Evolutionary conservation across 2,888 invertebrate genomes (phyloP).

Genomic region (Hyles lineata): DNA sequence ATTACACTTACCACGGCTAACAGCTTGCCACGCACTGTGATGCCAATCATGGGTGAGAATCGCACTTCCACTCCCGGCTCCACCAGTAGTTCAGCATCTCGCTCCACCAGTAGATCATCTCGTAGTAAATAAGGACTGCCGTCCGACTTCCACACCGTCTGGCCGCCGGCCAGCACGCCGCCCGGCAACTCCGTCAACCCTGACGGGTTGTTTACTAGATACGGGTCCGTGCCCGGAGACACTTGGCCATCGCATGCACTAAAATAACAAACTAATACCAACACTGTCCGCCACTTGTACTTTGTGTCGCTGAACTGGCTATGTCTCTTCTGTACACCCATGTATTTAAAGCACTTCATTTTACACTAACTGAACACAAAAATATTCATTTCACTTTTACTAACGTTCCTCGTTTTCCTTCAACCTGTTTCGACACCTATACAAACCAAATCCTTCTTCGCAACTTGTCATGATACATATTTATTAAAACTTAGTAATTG

Average conservation of each 20-base stretch:
- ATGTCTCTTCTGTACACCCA: constrained; percentile 80
- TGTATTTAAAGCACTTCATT: constrained; percentile 75
- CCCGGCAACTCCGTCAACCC: constrained; percentile 86
- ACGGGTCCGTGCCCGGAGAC: constrained; percentile 68
- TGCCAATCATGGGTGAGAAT: constrained; percentile 96
- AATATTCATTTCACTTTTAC: constrained; percentile 76
- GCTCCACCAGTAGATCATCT: constrained; percentile 92
- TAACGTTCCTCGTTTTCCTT: constrained; percentile 59
- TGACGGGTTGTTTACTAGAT: constrained; percentile 72
- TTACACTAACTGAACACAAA: constrained; percentile 66
- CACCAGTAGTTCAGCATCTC: constrained; percentile 91
- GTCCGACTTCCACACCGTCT: constrained; percentile 81
- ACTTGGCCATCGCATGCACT: constrained; percentile 71
- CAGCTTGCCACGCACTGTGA: constrained; percentile 95
- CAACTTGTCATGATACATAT: constrained; percentile 48
- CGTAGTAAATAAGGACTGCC: constrained; percentile 91
- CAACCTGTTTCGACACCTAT: constrained; percentile 60
- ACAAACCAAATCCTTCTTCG: constrained; percentile 52
- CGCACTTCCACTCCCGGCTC: constrained; percentile 95
- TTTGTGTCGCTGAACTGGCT: constrained; percentile 83
- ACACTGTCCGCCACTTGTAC: constrained; percentile 82
- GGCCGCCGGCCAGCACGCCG: constrained; percentile 86
- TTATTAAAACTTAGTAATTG: constrained; percentile 25
- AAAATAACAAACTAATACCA: constrained; percentile 59
- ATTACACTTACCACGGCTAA: constrained; percentile 92